Conservation (phyloP, 2,797 vertebrate species). For the Gobio occitaniae region DNA sequence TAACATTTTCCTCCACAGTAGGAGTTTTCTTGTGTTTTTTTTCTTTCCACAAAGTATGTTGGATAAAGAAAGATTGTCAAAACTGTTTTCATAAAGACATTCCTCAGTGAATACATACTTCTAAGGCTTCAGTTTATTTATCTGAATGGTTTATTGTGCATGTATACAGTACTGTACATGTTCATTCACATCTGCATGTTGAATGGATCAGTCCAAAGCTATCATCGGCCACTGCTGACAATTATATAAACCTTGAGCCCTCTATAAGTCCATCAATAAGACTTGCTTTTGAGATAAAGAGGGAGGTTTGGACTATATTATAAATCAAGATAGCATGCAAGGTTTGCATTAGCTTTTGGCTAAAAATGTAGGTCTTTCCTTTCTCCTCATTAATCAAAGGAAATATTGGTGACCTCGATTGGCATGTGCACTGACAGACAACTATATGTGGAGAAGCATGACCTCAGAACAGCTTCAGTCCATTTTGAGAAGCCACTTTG, state of each 20-base stretch:
- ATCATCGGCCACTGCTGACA: neutral
- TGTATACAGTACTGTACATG: slow-evolving; percentile 13
- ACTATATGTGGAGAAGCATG: neutral
- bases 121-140: slow-evolving; percentile 27
- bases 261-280: slow-evolving; percentile 40
- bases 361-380: neutral
- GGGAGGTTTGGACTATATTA: slow-evolving; percentile 14
- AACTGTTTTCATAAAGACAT: slow-evolving; percentile 52
- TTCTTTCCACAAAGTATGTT: neutral
- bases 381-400: slow-evolving; percentile 48
- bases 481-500: neutral
- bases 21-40: slow-evolving; percentile 6
- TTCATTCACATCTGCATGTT: slow-evolving; percentile 39
- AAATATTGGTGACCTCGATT: slow-evolving; percentile 29
- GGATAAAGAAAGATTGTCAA: slow-evolving; percentile 45
- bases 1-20: slow-evolving; percentile 16
- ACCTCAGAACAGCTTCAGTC: neutral
- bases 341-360: slow-evolving; percentile 34
- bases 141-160: slow-evolving; percentile 33
- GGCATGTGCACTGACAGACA: slow-evolving; percentile 2
- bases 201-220: slow-evolving; percentile 24
- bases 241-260: slow-evolving; percentile 24
- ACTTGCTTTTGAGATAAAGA: slow-evolving; percentile 24
- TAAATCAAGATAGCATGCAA: slow-evolving; percentile 18
- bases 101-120: slow-evolving; percentile 48